A percentile compares a stretch with the other conserved stretches of the same genome.
Evolutionary conservation across 2,113 vertebrate species (phyloP).

Genomic region (Tachysurus fulvidraco): DNA sequence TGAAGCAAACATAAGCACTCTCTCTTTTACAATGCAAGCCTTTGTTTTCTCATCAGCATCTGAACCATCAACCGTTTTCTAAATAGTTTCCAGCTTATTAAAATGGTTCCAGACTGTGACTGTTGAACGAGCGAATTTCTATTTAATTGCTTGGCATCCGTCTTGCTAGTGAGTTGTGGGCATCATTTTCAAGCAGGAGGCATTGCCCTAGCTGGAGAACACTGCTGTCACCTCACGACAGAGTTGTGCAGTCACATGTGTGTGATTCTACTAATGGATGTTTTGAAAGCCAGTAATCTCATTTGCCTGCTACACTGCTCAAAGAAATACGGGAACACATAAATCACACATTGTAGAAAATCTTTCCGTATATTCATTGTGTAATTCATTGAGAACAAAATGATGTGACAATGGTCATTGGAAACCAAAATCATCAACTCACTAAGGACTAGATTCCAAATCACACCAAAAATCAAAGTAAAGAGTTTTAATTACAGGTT

Average conservation of each 20-base stretch:
- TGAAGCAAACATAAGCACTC: constrained; percentile 65
- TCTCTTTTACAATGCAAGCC: constrained; percentile 72
- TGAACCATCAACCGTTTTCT: constrained; percentile 74
- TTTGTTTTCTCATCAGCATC: constrained; percentile 75
- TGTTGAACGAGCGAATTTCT: constrained; percentile 72
- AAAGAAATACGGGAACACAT: no score
- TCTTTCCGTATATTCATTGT: no score
- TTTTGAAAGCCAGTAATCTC: not conserved
- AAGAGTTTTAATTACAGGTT: no score
- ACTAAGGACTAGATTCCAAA: no score
- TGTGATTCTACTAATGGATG: not conserved
- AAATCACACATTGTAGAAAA: no score
- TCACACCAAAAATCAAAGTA: no score
- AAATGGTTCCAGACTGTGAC: constrained; percentile 77
- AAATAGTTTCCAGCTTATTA: constrained; percentile 83
- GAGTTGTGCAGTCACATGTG: no score
- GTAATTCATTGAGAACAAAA: no score
- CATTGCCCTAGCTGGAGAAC: constrained; percentile 46
- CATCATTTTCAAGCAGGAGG: constrained; percentile 62
- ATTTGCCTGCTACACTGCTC: not conserved
- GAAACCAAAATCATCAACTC: no score
- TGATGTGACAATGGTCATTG: no score
- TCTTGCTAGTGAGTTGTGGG: constrained; percentile 62
- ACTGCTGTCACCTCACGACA: constrained; percentile 37
- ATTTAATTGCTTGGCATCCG: constrained; percentile 74